phyloP scores from a whole-genome alignment of 1,140 invertebrate species.

The Bombus consobrinus region DNA sequence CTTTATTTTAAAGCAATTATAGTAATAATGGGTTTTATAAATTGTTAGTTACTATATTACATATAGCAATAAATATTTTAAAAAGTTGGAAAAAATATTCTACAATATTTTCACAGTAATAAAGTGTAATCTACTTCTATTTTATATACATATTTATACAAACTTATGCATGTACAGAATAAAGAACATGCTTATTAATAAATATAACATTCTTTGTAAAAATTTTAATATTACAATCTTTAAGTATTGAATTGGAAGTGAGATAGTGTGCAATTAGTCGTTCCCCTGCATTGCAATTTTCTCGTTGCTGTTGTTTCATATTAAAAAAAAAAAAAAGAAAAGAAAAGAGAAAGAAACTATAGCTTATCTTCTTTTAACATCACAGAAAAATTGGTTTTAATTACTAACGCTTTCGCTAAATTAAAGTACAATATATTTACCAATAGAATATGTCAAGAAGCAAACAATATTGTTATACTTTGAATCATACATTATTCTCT shows the following conservation, averaged over 20 bases:
- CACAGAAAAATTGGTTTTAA: conserved; percentile 2
- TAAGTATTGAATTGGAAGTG: conserved; percentile 2
- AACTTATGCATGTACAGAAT: conserved; percentile 41
- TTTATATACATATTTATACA: conserved; percentile 53
- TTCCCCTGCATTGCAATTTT: conserved; percentile 9
- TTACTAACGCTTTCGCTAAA: neutral
- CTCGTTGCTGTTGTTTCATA: conserved; percentile 2
- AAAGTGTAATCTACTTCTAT: conserved; percentile 28
- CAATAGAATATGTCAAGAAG: neutral
- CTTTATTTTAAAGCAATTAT: conserved; percentile 58
- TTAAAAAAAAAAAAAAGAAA: neutral
- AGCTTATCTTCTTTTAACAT: conserved; percentile 36
- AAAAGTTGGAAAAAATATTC: conserved; percentile 55
- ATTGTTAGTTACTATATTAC: conserved; percentile 45
- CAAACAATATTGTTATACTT: neutral
- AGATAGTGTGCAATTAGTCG: conserved; percentile 1
- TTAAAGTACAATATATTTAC: neutral
- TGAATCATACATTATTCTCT: neutral
- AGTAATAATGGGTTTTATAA: conserved; percentile 38
- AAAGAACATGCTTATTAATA: conserved; percentile 39
- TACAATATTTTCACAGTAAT: conserved; percentile 39
- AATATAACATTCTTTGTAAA: conserved; percentile 41
- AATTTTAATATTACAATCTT: conserved; percentile 44
- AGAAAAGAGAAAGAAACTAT: conserved; percentile 16
- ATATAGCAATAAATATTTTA: conserved; percentile 55